phyloP scores from a whole-genome alignment of 1,140 invertebrate species.

The Rhopalosiphum maidis region DNA sequence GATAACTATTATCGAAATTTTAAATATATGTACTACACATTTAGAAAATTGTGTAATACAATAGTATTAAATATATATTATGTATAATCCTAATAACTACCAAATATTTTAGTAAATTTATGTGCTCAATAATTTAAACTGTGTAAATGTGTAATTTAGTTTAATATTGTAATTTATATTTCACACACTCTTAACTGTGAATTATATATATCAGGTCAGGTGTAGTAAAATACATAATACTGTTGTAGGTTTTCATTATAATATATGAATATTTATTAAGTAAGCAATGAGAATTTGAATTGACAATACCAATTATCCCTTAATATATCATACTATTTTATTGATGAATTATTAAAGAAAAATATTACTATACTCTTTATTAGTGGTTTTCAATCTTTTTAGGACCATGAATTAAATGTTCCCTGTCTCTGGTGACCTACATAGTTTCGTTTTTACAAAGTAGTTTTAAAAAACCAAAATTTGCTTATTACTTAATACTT shows the following conservation, averaged over 20 bases:
- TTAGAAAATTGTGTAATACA: background rate
- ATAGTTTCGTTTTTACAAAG: too few species aligned
- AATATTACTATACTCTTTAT: too few species aligned
- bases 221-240: background rate
- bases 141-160: slow-evolving; percentile 3
- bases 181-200: background rate
- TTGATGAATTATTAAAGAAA: background rate
- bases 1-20: background rate
- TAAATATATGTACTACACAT: background rate
- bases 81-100: background rate
- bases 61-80: background rate
- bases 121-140: background rate
- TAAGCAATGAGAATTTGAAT: background rate
- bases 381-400: too few species aligned
- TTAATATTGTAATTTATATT: slow-evolving; percentile 19
- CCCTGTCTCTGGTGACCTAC: too few species aligned
- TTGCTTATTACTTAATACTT: too few species aligned
- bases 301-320: background rate
- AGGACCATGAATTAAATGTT: too few species aligned
- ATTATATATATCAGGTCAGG: background rate
- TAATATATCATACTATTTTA: background rate
- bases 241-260: background rate
- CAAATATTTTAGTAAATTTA: background rate
- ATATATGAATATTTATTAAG: slow-evolving; percentile 9
- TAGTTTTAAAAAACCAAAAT: too few species aligned